A percentile compares a stretch with the other conserved stretches of the same genome.
Conservation (phyloP, 2,888 invertebrate genomes). For the Harmothoe impar region DNA sequence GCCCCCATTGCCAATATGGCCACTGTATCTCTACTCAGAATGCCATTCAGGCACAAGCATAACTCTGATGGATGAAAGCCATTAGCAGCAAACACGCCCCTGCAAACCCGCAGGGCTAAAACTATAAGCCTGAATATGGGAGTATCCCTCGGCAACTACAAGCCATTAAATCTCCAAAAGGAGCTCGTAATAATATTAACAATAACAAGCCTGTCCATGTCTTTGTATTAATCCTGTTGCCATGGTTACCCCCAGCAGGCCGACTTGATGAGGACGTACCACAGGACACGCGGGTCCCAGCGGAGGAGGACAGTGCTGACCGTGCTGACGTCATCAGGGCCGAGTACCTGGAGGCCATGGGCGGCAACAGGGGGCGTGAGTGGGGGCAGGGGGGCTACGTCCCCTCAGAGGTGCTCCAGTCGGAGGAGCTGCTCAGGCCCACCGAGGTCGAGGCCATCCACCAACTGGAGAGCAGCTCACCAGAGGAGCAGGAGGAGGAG, state of each 20-base stretch:
- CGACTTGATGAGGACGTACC: slow-evolving; percentile 19
- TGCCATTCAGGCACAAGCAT: no score
- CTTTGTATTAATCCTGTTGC: neutral
- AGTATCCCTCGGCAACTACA: no score
- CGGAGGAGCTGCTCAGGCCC: slow-evolving; percentile 21
- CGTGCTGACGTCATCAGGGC: slow-evolving; percentile 45
- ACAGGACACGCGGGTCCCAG: slow-evolving; percentile 6
- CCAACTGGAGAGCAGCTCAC: slow-evolving; percentile 22
- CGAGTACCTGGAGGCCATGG: slow-evolving; percentile 23
- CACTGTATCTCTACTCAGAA: no score
- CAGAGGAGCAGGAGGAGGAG: slow-evolving; percentile 45
- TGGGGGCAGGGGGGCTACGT: slow-evolving; percentile 22
- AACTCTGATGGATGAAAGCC: no score
- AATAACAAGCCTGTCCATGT: neutral
- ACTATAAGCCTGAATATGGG: no score
- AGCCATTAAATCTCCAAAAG: no score
- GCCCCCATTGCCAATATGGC: no score
- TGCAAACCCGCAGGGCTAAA: no score
- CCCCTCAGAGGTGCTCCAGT: neutral
- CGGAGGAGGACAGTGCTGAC: slow-evolving; percentile 17
- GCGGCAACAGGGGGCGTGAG: neutral
- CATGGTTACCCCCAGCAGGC: slow-evolving; percentile 54
- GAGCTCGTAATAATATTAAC: no score
- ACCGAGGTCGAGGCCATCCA: slow-evolving; percentile 9
- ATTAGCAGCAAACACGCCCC: no score